Evolutionary conservation across 2,888 invertebrate species (phyloP).

Genomic region (Archips crataeganus): DNA sequence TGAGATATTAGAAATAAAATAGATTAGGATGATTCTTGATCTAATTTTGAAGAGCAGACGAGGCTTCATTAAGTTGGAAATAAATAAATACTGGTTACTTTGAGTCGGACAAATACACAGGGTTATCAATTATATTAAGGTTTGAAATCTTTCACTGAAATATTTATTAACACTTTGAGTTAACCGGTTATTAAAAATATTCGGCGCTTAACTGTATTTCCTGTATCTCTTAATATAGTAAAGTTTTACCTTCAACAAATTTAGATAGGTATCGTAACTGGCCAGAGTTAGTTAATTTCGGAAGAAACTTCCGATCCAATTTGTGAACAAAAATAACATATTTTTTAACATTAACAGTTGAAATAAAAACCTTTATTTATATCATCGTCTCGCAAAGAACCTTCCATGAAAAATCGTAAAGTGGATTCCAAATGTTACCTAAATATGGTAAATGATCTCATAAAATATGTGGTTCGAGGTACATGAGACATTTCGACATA

Average conservation of each 20-base stretch:
- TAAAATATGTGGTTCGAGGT: slow-evolving; percentile 17
- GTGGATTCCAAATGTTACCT: slow-evolving; percentile 1
- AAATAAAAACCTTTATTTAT: slow-evolving; percentile 18
- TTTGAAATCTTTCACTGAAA: not conserved
- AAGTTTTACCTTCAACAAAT: not conserved
- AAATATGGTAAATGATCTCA: slow-evolving; percentile 6
- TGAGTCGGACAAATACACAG: no score
- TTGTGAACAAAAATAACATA: not conserved
- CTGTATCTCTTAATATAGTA: not conserved
- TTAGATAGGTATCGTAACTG: not conserved
- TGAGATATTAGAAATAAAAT: no score
- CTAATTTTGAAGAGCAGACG: no score
- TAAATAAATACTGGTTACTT: no score
- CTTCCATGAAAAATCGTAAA: slow-evolving; percentile 16
- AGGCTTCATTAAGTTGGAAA: no score
- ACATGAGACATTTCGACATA: slow-evolving; percentile 9
- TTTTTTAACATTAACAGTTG: not conserved
- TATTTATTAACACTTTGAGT: not conserved
- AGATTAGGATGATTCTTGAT: no score
- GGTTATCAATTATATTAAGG: not conserved
- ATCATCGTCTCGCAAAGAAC: slow-evolving; percentile 22
- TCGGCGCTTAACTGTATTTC: not conserved
- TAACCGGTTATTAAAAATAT: not conserved
- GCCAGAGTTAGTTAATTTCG: not conserved
- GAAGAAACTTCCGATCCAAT: slow-evolving; percentile 11